Base-by-base conservation (phyloP, 35 echinoderm and acorn worm genomes). In the Amphiura filiformis region DNA sequence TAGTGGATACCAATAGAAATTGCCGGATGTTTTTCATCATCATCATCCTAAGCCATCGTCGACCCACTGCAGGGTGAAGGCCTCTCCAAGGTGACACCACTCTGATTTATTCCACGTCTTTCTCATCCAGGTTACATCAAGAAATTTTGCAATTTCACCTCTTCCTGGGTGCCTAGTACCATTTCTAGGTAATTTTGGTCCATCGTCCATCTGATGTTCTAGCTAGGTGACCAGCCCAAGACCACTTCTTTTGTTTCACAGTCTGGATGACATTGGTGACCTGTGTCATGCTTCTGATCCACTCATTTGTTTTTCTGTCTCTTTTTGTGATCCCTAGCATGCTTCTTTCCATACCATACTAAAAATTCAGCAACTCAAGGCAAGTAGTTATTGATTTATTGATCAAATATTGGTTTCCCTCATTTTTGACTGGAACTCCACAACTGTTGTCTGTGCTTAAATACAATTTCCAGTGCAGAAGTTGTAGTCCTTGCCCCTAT, bases 271-370 rank as follows among this genome's bases (percentile, higher is more conserved):
- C 26, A 36, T 80, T 32, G 31, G 78, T 80, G 12, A 80, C 38
- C 31, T 80, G 78, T 36, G 78, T 80, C 78, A 80, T 80, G 78
- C 34, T 36, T 39, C 78, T 80, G 78, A 80, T 80, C 78, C 78
- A 80, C 31, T 32, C 38, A 80, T 17, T 80, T 80, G 78, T 80
- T 31, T 80, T 80, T 34, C 78, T 12, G 34, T 80, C 34, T 39
- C 78, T 13, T 80, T 80, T 17, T 4, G 78, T 80, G 78, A 80
- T 22, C 34, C 31, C 4, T 4, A 80, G 78, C 78, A 80, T 80
- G 78, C 12, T 39, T 13, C 78, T 39, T 36, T 70, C 44, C 44
- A 52, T 52, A 52, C 61, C 61, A 70, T 70, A n/a, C 61, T 70
- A n/a, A n/a, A n/a, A n/a, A n/a, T n/a, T n/a, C n/a, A n/a, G n/a